Percentiles rank a stretch among this genome's conserved stretches.
phyloP scores from a whole-genome alignment of 2,113 vertebrate species.

The Seriola dumerili region DNA sequence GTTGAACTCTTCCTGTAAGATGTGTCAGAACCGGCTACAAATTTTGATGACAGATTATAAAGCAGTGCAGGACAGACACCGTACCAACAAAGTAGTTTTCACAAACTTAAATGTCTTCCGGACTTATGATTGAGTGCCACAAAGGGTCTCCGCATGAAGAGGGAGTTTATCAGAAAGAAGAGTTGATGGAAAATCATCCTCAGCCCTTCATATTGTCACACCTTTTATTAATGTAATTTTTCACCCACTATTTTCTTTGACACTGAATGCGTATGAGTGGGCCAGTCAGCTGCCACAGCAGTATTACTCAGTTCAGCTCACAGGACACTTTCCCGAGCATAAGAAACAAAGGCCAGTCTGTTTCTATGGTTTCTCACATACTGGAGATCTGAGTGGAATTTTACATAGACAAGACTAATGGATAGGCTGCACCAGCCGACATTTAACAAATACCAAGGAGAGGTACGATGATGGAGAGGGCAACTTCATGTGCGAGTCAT shows the following conservation, averaged over 20 bases:
- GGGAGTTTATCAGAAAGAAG: constrained; percentile 52
- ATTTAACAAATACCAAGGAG: constrained; percentile 63
- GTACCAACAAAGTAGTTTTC: not conserved
- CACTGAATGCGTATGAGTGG: constrained; percentile 71
- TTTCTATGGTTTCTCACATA: constrained; percentile 82
- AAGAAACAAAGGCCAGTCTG: constrained; percentile 82
- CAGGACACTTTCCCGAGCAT: constrained; percentile 74
- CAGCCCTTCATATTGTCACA: constrained; percentile 63
- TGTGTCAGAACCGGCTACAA: not conserved
- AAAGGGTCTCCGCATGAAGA: constrained; percentile 28
- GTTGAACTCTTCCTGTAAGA: not conserved
- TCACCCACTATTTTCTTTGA: constrained; percentile 47
- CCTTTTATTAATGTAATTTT: constrained; percentile 72
- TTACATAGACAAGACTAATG: constrained; percentile 67
- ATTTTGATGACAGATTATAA: not conserved
- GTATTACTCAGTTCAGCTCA: constrained; percentile 75
- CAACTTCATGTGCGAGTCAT: constrained; percentile 19
- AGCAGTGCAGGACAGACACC: not conserved
- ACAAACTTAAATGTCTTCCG: not conserved
- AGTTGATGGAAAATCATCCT: constrained; percentile 59
- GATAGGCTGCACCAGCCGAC: constrained; percentile 46
- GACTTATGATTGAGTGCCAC: constrained; percentile 8
- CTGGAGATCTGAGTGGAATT: constrained; percentile 76
- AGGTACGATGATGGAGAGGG: constrained; percentile 34
- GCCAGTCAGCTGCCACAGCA: constrained; percentile 75